Evolutionary conservation across 35 echinoderm and acorn worm genomes (phyloP), one percentile per base, ranked within the genome.

Genomic region (Stichopus chloronotus): DNA sequence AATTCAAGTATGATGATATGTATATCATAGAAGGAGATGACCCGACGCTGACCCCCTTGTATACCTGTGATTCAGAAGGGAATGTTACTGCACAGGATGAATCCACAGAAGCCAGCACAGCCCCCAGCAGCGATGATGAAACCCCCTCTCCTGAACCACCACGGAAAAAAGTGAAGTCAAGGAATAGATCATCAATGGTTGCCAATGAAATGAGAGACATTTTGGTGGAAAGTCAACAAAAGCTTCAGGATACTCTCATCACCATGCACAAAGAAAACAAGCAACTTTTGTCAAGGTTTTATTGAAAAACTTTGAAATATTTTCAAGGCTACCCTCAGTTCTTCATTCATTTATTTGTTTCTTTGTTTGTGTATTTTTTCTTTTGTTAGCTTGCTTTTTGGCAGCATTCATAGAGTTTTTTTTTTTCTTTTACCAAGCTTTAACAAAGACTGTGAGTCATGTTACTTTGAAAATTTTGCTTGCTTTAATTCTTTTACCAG

Each of bases 31-130:
- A 52, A 0, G 59, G 53, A 8, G 83, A 86, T 86, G 83, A 86
- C n/a, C 83, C 83, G 7, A 6, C 81, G 4, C 6, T 84, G 8
- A 17, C 14, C 8, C 78, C 25, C 14, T 30, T 11, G 9, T 86
- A 58, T 56, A 86, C 83, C 52, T 61, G 83, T 58, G 83, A 86
- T 61, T 86, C 83, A 86, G 83, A 86, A n/a, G 83, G 55, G 58
- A 86, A 86, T 58, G n/a, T 78, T 68, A 68, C 63, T 9, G 63
- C 63, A 68, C 63, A 68, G 63, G 63, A 68, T 68, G 63, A 68
- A 8, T 68, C 78, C 5, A 10, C 81, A 16, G 55, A 55, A 57
- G 20, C 52, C 12, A n/a, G 81, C 9, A 43, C 6, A 57, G 19
- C 19, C 5, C 83, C 11, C 5, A 86, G 9, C 53, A 57, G 52